A percentile compares a stretch with the other conserved stretches of the same genome.
Conservation (phyloP, 2,888 invertebrate species). For the Philaethria dido region DNA sequence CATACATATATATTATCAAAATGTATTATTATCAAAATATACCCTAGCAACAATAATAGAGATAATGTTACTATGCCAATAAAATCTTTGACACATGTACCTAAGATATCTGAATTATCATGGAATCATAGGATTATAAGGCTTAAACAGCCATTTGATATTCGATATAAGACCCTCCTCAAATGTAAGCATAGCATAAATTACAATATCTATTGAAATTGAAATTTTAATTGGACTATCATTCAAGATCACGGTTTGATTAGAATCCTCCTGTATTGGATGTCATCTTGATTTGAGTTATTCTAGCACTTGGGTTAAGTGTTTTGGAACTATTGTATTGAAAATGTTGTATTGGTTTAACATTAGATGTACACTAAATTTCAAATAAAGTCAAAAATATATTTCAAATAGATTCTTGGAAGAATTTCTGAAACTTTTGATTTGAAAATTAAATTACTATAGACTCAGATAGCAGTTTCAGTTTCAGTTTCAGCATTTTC, state of each 20-base stretch:
- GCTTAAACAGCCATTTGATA: constrained; percentile 8
- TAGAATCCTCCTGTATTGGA: constrained; percentile 23
- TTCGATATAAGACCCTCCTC: constrained; percentile 21
- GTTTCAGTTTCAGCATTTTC: too few species aligned
- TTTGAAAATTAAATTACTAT: too few species aligned
- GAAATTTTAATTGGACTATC: constrained; percentile 40
- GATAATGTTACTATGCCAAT: neutral
- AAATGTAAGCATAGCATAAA: constrained; percentile 6
- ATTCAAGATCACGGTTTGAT: constrained; percentile 36
- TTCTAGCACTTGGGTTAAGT: constrained; percentile 9
- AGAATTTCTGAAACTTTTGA: too few species aligned
- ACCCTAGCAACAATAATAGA: neutral
- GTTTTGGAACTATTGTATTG: neutral
- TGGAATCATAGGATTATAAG: constrained; percentile 4
- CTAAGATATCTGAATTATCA: constrained; percentile 9
- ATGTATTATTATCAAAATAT: too few species aligned
- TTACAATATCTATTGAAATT: constrained; percentile 25
- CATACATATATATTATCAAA: too few species aligned
- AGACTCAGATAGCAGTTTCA: too few species aligned
- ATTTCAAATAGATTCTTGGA: too few species aligned
- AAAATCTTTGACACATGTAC: constrained; percentile 9
- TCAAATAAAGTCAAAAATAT: too few species aligned
- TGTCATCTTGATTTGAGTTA: constrained; percentile 10
- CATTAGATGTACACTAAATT: too few species aligned
- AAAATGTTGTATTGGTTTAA: too few species aligned